Conservation (phyloP, 2,888 invertebrate species). For the Cataglyphis altisquamis region DNA sequence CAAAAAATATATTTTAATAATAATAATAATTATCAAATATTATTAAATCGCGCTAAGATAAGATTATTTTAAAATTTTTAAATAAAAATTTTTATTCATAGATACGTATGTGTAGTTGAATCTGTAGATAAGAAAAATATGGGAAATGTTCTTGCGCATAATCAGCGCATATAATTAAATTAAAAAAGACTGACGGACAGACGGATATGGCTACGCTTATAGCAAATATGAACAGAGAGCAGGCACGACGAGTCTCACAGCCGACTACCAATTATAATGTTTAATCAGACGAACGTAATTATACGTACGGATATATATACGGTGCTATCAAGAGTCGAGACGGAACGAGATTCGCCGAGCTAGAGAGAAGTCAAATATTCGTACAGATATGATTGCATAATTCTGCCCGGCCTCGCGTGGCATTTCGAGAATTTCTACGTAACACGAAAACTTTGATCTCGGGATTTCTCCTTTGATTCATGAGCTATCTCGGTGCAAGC, state of each 20-base stretch:
- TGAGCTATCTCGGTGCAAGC: not conserved
- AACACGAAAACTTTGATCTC: constrained; percentile 35
- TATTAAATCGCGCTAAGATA: constrained; percentile 1
- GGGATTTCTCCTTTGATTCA: constrained; percentile 28
- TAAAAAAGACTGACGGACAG: not conserved
- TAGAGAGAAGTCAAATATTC: constrained; percentile 68
- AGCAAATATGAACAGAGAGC: constrained; percentile 1
- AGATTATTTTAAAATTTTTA: constrained; percentile 3
- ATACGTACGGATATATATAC: constrained; percentile 23
- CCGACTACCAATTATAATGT: constrained; percentile 75
- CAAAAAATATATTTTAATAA: too few relatives aligned
- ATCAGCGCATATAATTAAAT: not conserved
- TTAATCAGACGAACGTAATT: constrained; percentile 64
- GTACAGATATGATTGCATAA: constrained; percentile 63
- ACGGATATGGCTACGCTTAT: constrained; percentile 6
- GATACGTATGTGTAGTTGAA: not conserved
- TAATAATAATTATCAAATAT: too few relatives aligned
- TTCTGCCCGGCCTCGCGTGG: constrained; percentile 46
- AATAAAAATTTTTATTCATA: not conserved
- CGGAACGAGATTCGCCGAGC: constrained; percentile 60
- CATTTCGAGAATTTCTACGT: constrained; percentile 40
- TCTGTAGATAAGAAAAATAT: not conserved
- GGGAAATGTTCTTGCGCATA: not conserved
- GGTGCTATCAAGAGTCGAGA: constrained; percentile 43
- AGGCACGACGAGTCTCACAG: constrained; percentile 67